phyloP scores from a whole-genome alignment of 2,888 invertebrate species.

The Monopis laevigella region DNA sequence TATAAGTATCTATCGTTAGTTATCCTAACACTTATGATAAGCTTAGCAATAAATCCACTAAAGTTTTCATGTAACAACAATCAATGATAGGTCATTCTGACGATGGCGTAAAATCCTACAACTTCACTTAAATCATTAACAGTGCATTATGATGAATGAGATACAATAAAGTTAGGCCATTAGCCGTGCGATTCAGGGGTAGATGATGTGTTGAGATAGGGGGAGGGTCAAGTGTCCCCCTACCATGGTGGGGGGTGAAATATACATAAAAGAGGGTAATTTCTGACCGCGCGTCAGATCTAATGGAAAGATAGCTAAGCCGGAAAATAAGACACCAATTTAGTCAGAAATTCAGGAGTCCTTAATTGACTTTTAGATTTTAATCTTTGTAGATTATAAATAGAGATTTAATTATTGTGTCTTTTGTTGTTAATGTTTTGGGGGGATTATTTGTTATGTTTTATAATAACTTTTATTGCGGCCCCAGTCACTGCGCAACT shows the following conservation, averaged over 20 bases:
- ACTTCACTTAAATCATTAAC: conserved; percentile 21
- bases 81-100: conserved; percentile 15
- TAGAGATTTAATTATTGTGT: conserved; percentile 54
- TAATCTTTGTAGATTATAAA: conserved; percentile 45
- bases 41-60: no score
- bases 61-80: not conserved
- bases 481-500: no score
- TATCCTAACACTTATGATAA: no score
- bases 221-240: conserved; percentile 61
- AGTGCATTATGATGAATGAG: conserved; percentile 24
- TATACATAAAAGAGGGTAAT: conserved; percentile 62
- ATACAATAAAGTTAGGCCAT: conserved; percentile 34
- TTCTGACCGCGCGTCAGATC: conserved; percentile 59
- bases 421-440: no score
- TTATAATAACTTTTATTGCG: no score
- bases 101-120: conserved; percentile 17
- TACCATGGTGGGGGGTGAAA: conserved; percentile 41
- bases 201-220: conserved; percentile 63
- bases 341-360: conserved; percentile 53
- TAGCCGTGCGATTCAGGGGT: conserved; percentile 54
- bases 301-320: conserved; percentile 48
- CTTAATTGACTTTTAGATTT: conserved; percentile 59
- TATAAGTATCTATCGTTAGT: no score
- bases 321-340: conserved; percentile 63
- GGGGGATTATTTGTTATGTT: no score